These are phyloP conservation scores for Nesidiocoris tenuis DNA, from an alignment of 2,888 invertebrate genomes.

Conservation along the genomic window DNA sequence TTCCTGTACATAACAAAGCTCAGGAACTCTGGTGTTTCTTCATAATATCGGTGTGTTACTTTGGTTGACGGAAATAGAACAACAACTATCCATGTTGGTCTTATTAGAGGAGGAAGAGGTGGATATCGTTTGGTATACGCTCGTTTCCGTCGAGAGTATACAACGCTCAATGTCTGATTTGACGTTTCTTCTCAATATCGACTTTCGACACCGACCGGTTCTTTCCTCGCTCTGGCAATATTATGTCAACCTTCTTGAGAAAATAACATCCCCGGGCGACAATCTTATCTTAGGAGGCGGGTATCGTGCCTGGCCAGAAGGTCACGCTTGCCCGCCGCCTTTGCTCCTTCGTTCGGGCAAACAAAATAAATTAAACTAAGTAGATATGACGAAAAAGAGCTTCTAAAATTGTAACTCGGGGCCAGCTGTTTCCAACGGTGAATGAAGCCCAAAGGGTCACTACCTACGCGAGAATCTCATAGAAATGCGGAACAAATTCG, in stretches of 20 bases:
- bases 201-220: neutral
- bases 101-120: neutral
- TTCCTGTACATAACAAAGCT: too few species aligned
- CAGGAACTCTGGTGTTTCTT: too few species aligned
- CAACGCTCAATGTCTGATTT: neutral
- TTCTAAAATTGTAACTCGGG: too few species aligned
- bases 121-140: neutral
- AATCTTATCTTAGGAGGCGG: neutral
- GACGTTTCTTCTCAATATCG: neutral
- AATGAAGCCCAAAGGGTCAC: neutral
- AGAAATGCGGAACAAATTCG: too few species aligned
- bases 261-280: conserved; percentile 26
- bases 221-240: conserved; percentile 9
- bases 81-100: neutral
- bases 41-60: too few species aligned
- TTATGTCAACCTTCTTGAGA: conserved; percentile 7
- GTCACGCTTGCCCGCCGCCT: neutral
- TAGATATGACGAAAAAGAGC: too few species aligned
- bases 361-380: too few species aligned
- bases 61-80: neutral
- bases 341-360: neutral
- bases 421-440: too few species aligned
- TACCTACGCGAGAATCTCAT: too few species aligned
- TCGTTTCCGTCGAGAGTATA: neutral
- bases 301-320: neutral